Base-by-base conservation (phyloP, 2,888 invertebrate genomes). In the Blastobasis adustella region DNA sequence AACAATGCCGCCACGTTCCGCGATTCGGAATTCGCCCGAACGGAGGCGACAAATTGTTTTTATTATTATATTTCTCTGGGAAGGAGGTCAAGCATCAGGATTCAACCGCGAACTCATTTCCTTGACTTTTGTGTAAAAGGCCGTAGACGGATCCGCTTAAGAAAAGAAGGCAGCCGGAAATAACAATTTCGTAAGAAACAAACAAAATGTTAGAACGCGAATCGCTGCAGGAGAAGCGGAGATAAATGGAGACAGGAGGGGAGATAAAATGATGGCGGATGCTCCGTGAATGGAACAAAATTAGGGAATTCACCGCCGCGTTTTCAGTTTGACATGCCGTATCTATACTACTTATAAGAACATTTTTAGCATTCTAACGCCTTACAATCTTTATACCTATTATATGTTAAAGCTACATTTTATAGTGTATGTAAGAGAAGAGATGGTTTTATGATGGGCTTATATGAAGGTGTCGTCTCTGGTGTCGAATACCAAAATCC, bases 261-360 rank as follows among this genome's bases (percentile, higher is more conserved):
- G 80, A 83, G 84, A 86, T 85, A 85, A 86, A 84, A 85, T 84
- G 83, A 86, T 82, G 84, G 82, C 82, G 85, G 82, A 84, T 83
- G 82, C 78, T 71, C 66, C 67, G 77, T 79, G 82, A 85, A 86
- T 83, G 76, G 71, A 77, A 79, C 69, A 79, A 83, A 86, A 86
- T 87, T 84, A 86, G 82, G 76, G 79, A 82, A 82, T 83, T 82
- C 76, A 76, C 79, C 79, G 75, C 73, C 76, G 23, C 23, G 23
- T 23, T 23, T 23, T 23, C 23, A 23, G 23, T 23, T 23, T 23
- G 23, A 23, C 23, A 23, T 23, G 23, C 23, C 23, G 2, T 23
- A 23, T 23, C 23, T 23, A 23, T 23, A 23, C 23, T 23, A 23
- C 23, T 23, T 23, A 23, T 23, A 23, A 23, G 23, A 23, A 23